phyloP scores from a whole-genome alignment of 2,888 invertebrate genomes.

The Epirrhoe tristata region DNA sequence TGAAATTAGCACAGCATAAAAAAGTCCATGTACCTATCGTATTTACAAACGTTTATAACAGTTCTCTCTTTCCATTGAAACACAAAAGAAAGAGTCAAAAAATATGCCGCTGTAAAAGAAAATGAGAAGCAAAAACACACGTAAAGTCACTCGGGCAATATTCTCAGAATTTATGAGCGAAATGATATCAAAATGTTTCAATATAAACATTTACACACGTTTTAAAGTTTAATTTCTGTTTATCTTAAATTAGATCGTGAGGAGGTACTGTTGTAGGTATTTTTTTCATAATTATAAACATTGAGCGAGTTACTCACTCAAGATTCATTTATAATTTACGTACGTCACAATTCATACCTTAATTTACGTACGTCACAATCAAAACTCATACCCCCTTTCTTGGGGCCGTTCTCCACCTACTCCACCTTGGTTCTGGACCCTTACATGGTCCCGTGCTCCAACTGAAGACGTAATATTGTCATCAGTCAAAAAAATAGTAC shows the following conservation, averaged over 20 bases:
- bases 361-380: too few species aligned
- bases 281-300: not conserved
- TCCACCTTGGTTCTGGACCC: too few species aligned
- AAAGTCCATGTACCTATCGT: not conserved
- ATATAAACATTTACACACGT: slow-evolving; percentile 36
- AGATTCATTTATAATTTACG: too few species aligned
- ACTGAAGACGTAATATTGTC: too few species aligned
- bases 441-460: too few species aligned
- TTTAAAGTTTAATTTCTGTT: slow-evolving; percentile 24
- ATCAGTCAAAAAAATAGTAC: too few species aligned
- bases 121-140: slow-evolving; percentile 33
- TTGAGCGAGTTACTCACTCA: too few species aligned
- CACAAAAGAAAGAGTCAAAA: slow-evolving; percentile 3
- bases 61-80: not conserved
- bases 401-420: too few species aligned
- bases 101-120: slow-evolving; percentile 5
- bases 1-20: slow-evolving; percentile 15
- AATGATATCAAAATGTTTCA: slow-evolving; percentile 42
- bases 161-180: slow-evolving; percentile 40
- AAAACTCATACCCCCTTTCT: too few species aligned
- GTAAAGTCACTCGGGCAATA: slow-evolving; percentile 38
- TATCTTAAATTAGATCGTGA: slow-evolving; percentile 17
- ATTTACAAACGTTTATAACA: not conserved
- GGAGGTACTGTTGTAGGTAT: not conserved
- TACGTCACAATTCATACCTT: too few species aligned